Conservation (phyloP, 1,140 invertebrate genomes). For the Drosophila yakuba region DNA sequence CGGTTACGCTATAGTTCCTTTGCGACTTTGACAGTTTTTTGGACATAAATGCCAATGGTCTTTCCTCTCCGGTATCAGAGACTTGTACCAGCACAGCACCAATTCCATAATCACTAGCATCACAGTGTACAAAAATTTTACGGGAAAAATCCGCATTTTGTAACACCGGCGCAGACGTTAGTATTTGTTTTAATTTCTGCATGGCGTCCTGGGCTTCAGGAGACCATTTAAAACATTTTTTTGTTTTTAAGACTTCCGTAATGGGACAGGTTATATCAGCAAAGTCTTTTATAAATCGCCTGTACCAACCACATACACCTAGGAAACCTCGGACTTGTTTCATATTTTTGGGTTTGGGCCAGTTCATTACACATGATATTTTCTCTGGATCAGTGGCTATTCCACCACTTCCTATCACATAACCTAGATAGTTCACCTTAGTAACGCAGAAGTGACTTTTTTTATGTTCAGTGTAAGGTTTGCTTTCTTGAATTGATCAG, state of each 20-base stretch:
- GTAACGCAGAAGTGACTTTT: too few relatives aligned
- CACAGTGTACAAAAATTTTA: neutral
- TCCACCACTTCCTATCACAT: neutral
- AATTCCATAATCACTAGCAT: conserved; percentile 2
- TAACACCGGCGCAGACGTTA: conserved; percentile 8
- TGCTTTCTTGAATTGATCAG: too few relatives aligned
- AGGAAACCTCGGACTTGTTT: conserved; percentile 21
- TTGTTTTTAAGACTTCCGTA: conserved; percentile 1
- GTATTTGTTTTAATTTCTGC: conserved; percentile 3
- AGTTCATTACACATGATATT: conserved; percentile 11
- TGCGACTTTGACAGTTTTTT: neutral
- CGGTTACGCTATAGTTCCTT: too few relatives aligned
- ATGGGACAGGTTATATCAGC: conserved; percentile 1
- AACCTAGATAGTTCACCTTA: too few relatives aligned
- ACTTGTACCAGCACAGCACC: neutral
- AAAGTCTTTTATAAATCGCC: neutral
- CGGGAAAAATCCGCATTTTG: conserved; percentile 2
- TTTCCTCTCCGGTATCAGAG: neutral
- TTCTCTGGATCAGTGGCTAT: conserved; percentile 10
- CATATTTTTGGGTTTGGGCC: conserved; percentile 8
- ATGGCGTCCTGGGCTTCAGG: conserved; percentile 3
- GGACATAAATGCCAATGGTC: conserved; percentile 2
- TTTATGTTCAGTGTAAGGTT: too few relatives aligned
- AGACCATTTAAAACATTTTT: conserved; percentile 14
- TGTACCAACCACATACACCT: conserved; percentile 8